These are phyloP conservation scores for Zophobas morio DNA, from an alignment of 1,140 invertebrate genomes.

Conservation along the genomic window DNA sequence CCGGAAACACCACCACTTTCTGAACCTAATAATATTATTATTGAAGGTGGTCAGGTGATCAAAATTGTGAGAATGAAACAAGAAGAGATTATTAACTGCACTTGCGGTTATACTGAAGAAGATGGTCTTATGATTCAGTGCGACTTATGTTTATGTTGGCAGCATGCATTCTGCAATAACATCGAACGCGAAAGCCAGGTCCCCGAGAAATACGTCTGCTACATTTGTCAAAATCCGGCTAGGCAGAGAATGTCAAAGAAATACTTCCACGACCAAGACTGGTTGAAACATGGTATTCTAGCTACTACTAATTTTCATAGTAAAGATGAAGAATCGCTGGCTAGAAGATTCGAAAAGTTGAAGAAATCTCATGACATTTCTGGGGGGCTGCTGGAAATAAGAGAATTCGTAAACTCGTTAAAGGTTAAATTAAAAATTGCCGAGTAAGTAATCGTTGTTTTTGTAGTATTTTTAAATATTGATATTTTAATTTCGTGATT, in stretches of 20 bases:
- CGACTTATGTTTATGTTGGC: conserved; percentile 95
- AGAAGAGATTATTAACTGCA: conserved; percentile 67
- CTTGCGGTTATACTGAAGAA: conserved; percentile 81
- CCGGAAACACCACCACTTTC: conserved; percentile 30
- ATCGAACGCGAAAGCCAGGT: conserved; percentile 86
- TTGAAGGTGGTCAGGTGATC: conserved; percentile 75
- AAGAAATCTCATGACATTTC: conserved; percentile 81
- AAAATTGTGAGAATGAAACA: conserved; percentile 78
- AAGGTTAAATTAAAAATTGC: conserved; percentile 84
- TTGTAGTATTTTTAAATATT: conserved; percentile 8
- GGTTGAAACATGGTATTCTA: conserved; percentile 86
- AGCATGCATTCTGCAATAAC: conserved; percentile 90
- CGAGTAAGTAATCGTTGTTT: conserved; percentile 71
- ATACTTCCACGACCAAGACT: conserved; percentile 89
- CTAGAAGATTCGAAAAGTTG: conserved; percentile 69
- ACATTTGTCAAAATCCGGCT: conserved; percentile 85
- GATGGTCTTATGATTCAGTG: conserved; percentile 97
- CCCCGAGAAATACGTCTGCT: conserved; percentile 92
- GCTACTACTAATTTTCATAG: conserved; percentile 70
- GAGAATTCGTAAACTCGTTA: conserved; percentile 79
- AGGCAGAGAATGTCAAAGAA: conserved; percentile 79
- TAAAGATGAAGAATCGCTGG: conserved; percentile 66
- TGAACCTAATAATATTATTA: conserved; percentile 64
- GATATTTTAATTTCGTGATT: no score
- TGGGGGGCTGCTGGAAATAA: conserved; percentile 78